phyloP scores from a whole-genome alignment of 2,797 vertebrate species.

The Coracias cyanogaster region DNA sequence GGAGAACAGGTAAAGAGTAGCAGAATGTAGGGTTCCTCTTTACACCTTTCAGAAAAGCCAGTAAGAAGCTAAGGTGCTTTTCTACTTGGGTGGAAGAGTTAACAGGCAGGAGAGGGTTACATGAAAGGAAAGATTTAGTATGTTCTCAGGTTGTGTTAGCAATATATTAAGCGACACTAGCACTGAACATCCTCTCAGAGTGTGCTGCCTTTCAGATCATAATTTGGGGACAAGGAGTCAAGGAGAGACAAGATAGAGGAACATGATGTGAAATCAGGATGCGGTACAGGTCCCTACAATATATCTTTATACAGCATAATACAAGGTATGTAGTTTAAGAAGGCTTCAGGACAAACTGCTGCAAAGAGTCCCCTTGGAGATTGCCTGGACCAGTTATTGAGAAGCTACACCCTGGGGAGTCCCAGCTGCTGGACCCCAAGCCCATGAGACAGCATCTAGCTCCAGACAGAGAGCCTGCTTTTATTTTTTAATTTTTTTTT shows the following conservation, averaged over 20 bases:
- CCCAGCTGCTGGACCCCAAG: background rate
- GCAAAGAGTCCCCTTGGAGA: background rate
- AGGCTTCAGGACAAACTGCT: background rate
- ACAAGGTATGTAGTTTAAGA: accelerated
- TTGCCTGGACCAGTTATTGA: background rate
- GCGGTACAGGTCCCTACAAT: background rate
- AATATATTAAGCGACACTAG: background rate
- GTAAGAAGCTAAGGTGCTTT: background rate
- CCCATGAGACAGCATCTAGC: background rate
- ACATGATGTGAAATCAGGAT: background rate
- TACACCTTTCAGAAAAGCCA: background rate
- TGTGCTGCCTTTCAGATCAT: background rate
- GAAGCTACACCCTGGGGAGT: background rate
- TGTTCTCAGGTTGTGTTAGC: background rate
- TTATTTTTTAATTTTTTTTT: background rate
- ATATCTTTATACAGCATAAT: background rate
- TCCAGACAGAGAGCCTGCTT: background rate
- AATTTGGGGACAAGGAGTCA: background rate
- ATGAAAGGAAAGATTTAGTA: background rate
- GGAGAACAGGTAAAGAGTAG: background rate
- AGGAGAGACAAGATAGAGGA: background rate
- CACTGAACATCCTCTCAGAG: background rate
- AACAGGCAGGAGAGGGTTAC: background rate
- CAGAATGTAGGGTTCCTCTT: background rate
- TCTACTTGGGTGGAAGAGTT: background rate